Conservation (phyloP, 2,888 invertebrate genomes). For the Dusona sp. region DNA sequence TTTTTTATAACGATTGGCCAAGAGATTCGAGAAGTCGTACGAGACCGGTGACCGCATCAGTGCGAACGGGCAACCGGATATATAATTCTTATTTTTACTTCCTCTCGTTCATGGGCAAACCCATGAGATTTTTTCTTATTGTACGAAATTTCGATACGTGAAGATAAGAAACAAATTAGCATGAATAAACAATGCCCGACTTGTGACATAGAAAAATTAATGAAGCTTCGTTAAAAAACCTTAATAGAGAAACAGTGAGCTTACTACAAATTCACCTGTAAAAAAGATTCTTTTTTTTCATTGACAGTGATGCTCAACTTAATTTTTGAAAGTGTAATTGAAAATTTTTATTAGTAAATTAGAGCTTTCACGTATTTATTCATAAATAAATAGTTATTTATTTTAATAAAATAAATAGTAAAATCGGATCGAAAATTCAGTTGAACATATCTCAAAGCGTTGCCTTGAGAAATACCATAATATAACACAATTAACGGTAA, state of each 20-base stretch:
- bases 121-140: conserved; percentile 29
- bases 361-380: neutral
- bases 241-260: neutral
- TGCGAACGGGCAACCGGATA: conserved; percentile 24
- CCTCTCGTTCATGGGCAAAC: neutral
- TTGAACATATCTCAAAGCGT: neutral
- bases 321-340: neutral
- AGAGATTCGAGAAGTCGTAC: conserved; percentile 36
- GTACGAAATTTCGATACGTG: conserved; percentile 1
- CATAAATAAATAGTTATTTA: too few relatives aligned
- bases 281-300: neutral
- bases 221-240: neutral
- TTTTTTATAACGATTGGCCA: neutral
- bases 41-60: conserved; percentile 31
- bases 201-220: neutral
- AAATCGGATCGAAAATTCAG: neutral
- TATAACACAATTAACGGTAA: conserved; percentile 58
- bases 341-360: neutral
- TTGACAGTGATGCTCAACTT: neutral
- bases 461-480: conserved; percentile 40
- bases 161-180: conserved; percentile 12
- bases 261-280: neutral
- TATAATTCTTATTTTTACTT: neutral
- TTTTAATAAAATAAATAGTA: neutral
- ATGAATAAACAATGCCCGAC: too few relatives aligned